Evolutionary conservation across 2,797 vertebrate species (phyloP).

Genomic region (Anniella stebbinsi): DNA sequence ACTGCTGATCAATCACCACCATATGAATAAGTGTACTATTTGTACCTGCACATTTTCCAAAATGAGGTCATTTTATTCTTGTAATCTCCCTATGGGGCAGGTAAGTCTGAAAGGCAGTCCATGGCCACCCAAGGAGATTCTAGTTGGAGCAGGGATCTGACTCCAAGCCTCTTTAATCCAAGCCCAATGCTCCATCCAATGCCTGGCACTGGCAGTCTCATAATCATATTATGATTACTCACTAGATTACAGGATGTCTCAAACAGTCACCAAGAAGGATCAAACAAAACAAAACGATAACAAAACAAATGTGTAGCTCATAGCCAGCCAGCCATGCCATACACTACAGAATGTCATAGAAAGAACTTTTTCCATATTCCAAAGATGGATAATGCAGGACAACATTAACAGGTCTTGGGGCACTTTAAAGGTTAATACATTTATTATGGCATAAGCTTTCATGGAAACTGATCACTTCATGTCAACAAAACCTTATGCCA

Average conservation of each 20-base stretch:
- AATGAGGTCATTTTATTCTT: constrained; percentile 8
- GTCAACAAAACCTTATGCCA: no score
- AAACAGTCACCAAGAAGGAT: not conserved
- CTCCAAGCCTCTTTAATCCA: not conserved
- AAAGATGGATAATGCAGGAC: not conserved
- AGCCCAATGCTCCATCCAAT: not conserved
- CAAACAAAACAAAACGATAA: not conserved
- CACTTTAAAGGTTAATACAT: not conserved
- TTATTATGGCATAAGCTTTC: no score
- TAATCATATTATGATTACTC: not conserved
- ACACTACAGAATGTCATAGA: not conserved
- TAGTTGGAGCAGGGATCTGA: not conserved
- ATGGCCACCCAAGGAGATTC: not conserved
- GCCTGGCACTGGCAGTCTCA: not conserved
- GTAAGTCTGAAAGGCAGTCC: not conserved
- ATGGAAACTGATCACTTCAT: no score
- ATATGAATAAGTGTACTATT: not conserved
- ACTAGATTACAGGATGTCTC: not conserved
- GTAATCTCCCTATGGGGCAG: not conserved
- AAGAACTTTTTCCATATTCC: not conserved
- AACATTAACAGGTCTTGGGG: not conserved
- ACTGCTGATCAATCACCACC: not conserved
- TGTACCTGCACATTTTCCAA: not conserved
- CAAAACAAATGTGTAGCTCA: not conserved
- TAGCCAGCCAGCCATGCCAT: not conserved